Conservation (phyloP, 1,140 invertebrate species). For the Diachasma alloeum region DNA sequence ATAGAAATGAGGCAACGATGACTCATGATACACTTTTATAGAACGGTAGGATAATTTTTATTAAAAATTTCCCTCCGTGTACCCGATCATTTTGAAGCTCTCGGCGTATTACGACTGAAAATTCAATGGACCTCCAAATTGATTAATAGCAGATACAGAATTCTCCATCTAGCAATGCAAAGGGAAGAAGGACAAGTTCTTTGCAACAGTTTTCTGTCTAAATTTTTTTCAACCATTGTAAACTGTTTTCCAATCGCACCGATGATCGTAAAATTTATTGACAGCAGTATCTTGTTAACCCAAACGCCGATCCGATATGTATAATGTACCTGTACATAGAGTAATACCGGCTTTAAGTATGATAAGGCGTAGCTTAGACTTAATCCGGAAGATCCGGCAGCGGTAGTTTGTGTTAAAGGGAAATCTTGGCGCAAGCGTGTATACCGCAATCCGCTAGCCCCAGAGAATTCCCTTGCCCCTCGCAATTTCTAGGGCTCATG, state of each 20-base stretch:
- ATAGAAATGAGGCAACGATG: no score
- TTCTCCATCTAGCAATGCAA: no score
- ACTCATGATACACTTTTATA: no score
- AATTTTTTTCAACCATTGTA: no score
- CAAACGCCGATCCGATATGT: not conserved
- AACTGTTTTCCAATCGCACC: not conserved
- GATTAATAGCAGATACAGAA: no score
- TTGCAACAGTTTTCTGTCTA: no score
- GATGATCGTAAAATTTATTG: not conserved
- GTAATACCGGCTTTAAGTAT: constrained; percentile 49
- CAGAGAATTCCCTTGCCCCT: not conserved
- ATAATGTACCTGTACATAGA: constrained; percentile 1
- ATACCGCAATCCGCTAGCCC: not conserved
- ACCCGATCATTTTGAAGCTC: no score
- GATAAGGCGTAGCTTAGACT: constrained; percentile 51
- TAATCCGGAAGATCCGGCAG: constrained; percentile 43
- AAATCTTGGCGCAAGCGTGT: not conserved
- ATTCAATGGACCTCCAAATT: no score
- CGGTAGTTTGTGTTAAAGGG: not conserved
- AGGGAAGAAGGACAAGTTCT: no score
- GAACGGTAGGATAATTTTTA: no score
- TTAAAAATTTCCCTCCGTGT: no score
- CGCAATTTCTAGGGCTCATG: not conserved
- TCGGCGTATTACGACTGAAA: no score
- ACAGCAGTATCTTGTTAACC: not conserved